phyloP scores from a whole-genome alignment of 2,888 invertebrate species.

The Pollenia griseotomentosa region DNA sequence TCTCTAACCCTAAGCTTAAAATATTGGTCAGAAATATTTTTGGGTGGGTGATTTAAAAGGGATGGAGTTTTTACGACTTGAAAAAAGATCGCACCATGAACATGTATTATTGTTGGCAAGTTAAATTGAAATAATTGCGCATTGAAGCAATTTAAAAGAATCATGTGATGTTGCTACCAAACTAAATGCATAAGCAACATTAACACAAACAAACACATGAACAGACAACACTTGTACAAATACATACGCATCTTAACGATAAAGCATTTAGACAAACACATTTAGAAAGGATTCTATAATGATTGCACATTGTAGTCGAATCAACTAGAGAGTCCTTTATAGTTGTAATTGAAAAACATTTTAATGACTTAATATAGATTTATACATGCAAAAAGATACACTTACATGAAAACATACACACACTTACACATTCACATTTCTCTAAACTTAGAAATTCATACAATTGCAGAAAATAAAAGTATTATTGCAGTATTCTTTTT shows the following conservation, averaged over 20 bases:
- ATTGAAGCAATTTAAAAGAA: constrained; percentile 83
- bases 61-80: neutral
- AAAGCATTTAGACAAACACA: neutral
- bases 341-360: constrained; percentile 64
- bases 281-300: constrained; percentile 25
- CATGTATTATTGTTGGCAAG: constrained; percentile 73
- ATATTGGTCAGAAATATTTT: constrained; percentile 1
- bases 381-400: constrained; percentile 29
- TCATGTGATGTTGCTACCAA: constrained; percentile 75
- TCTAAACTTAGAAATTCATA: constrained; percentile 3
- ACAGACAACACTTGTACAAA: constrained; percentile 1
- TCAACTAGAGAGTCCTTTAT: constrained; percentile 39
- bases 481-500: constrained; percentile 64
- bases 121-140: constrained; percentile 83
- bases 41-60: neutral
- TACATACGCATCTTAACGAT: constrained; percentile 15
- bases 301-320: constrained; percentile 47
- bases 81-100: constrained; percentile 22
- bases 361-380: constrained; percentile 63
- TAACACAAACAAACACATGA: constrained; percentile 40
- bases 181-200: constrained; percentile 50
- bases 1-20: neutral
- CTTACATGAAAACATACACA: constrained; percentile 24
- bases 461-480: constrained; percentile 53
- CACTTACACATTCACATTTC: constrained; percentile 5